phyloP scores from a whole-genome alignment of 2,113 vertebrate species.

The Canis aureus region DNA sequence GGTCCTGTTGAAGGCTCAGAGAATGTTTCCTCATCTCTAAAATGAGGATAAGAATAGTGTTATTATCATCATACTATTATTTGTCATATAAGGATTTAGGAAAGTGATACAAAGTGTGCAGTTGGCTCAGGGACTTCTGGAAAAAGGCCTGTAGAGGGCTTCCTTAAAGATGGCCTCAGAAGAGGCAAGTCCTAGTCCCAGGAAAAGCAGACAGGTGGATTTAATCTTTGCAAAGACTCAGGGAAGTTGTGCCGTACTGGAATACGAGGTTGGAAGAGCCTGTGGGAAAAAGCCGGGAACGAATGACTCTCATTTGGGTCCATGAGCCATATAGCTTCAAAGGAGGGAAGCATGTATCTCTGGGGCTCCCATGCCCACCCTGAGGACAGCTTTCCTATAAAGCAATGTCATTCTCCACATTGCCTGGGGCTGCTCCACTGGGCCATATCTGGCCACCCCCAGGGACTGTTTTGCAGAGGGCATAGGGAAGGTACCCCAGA shows the following conservation, averaged over 20 bases:
- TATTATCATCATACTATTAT: neutral
- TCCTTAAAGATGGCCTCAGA: neutral
- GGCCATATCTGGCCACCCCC: neutral
- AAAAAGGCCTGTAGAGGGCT: neutral
- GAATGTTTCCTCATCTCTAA: neutral
- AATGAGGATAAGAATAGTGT: neutral
- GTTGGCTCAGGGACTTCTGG: neutral
- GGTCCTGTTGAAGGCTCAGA: neutral
- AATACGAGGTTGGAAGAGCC: neutral
- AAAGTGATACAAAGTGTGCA: neutral
- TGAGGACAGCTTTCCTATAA: neutral
- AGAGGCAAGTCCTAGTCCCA: neutral
- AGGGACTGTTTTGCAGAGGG: neutral
- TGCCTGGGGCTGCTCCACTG: neutral
- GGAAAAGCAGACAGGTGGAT: neutral
- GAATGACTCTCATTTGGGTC: neutral
- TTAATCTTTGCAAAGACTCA: neutral
- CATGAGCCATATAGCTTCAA: neutral
- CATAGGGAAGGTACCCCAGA: neutral
- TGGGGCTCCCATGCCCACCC: neutral
- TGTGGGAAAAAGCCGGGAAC: neutral
- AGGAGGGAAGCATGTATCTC: neutral
- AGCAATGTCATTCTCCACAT: accelerated
- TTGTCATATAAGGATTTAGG: neutral
- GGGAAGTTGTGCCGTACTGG: accelerated